phyloP scores from a whole-genome alignment of 1,140 invertebrate species.

The Tachypleus tridentatus region DNA sequence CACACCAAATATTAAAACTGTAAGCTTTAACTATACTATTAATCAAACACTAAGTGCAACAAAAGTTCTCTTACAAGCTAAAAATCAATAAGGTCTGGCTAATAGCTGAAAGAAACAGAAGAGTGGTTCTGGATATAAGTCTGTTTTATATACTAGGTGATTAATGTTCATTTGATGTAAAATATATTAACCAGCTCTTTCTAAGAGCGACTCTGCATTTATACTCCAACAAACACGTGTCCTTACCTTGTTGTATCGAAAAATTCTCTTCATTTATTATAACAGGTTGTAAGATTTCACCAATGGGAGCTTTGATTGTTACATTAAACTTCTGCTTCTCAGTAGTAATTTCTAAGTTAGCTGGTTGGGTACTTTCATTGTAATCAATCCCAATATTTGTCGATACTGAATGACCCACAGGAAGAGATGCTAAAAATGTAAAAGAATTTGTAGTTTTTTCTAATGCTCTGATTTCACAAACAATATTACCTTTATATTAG shows the following conservation, averaged over 20 bases:
- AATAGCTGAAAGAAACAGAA: too few relatives aligned
- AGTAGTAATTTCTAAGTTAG: constrained; percentile 61
- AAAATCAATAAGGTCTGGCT: too few relatives aligned
- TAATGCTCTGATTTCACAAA: background rate
- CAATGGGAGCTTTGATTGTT: constrained; percentile 65
- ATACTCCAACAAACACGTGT: constrained; percentile 10
- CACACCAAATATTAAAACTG: too few relatives aligned
- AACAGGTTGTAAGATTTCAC: constrained; percentile 76
- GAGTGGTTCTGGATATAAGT: background rate
- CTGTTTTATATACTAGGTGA: constrained; percentile 3
- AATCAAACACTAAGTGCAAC: too few relatives aligned
- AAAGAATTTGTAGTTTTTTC: constrained; percentile 5
- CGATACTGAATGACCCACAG: constrained; percentile 34
- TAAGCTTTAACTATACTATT: too few relatives aligned
- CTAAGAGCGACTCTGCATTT: too few relatives aligned
- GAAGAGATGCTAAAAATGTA: constrained; percentile 35
- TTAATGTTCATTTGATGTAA: background rate
- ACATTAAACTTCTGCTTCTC: constrained; percentile 46
- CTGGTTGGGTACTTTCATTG: constrained; percentile 81
- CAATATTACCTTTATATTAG: constrained; percentile 3
- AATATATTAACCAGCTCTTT: background rate
- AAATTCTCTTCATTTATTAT: constrained; percentile 64
- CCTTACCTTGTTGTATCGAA: constrained; percentile 51
- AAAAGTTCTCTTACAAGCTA: too few relatives aligned
- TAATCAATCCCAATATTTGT: constrained; percentile 76